Percentiles rank a stretch among this genome's conserved stretches.
phyloP scores from a whole-genome alignment of 2,113 vertebrate genomes.

The Sigmodon hispidus region DNA sequence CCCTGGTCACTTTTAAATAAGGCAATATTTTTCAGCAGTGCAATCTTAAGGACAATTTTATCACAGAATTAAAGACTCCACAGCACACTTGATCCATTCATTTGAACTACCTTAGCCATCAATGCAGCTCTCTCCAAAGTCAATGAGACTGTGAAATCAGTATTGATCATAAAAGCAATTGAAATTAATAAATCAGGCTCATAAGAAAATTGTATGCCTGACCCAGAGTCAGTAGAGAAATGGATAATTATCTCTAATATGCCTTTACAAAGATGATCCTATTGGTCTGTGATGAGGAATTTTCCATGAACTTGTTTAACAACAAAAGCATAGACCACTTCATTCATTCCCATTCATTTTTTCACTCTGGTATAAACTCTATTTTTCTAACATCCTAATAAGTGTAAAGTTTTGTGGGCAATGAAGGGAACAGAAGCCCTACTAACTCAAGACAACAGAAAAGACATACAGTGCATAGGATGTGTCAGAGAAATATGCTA shows the following conservation, averaged over 20 bases:
- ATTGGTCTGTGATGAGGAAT: not conserved
- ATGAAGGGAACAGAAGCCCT: not conserved
- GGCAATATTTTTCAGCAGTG: not conserved
- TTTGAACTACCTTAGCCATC: slow-evolving; percentile 47
- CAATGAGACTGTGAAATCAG: slow-evolving; percentile 64
- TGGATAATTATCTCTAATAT: slow-evolving; percentile 51
- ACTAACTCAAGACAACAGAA: not conserved
- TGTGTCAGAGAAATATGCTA: not conserved
- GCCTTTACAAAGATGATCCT: slow-evolving; percentile 29
- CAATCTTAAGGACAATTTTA: slow-evolving; percentile 66
- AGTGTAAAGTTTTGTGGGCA: not conserved
- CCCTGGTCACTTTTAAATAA: slow-evolving; percentile 25
- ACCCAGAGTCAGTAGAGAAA: slow-evolving; percentile 54
- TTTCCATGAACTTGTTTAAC: not conserved
- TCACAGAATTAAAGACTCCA: slow-evolving; percentile 46
- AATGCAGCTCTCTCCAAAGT: slow-evolving; percentile 48
- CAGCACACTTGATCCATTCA: slow-evolving; percentile 46
- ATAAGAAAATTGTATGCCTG: slow-evolving; percentile 48
- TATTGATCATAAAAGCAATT: slow-evolving; percentile 71
- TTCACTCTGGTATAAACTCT: slow-evolving; percentile 44
- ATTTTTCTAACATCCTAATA: slow-evolving; percentile 25
- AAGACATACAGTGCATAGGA: not conserved
- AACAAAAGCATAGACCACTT: not conserved
- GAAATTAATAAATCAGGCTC: slow-evolving; percentile 72
- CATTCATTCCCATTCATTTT: slow-evolving; percentile 24